Conservation (phyloP, 1,140 invertebrate species). For the Drosophila bocki region DNA sequence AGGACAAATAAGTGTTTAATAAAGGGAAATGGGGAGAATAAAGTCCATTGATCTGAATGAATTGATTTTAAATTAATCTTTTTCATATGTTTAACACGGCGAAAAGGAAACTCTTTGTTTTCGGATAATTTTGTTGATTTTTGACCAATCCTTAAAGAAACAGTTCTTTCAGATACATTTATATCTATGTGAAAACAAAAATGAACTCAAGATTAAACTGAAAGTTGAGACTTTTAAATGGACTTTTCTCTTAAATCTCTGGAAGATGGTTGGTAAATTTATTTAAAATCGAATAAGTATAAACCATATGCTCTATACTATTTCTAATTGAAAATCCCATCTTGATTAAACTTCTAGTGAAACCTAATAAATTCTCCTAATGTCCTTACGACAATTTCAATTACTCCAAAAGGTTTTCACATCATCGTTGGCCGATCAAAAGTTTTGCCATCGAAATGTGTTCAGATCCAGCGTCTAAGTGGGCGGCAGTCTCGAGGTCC, state of each 20-base stretch:
- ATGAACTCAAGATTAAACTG: background rate
- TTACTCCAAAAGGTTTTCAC: conserved; percentile 40
- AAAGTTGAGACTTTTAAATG: background rate
- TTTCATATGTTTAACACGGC: background rate
- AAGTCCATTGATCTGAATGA: conserved; percentile 14
- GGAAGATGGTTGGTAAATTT: background rate
- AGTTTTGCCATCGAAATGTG: conserved; percentile 28
- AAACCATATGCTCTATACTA: background rate
- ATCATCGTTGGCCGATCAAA: conserved; percentile 33
- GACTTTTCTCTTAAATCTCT: background rate
- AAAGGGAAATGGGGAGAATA: background rate
- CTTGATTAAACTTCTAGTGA: background rate
- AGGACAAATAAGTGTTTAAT: background rate
- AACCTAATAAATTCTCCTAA: conserved; percentile 14
- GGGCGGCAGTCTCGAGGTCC: conserved; percentile 31
- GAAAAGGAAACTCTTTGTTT: background rate
- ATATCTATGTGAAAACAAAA: background rate
- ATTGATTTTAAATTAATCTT: background rate
- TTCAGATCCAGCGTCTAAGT: conserved; percentile 17
- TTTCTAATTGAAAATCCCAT: background rate
- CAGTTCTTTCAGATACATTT: background rate
- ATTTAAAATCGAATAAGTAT: background rate
- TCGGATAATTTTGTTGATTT: background rate
- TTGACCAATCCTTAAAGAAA: background rate
- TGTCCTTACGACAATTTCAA: conserved; percentile 31